Evolutionary conservation across 2,113 vertebrate genomes (phyloP).

Genomic region (Hippocampus mohnikei): DNA sequence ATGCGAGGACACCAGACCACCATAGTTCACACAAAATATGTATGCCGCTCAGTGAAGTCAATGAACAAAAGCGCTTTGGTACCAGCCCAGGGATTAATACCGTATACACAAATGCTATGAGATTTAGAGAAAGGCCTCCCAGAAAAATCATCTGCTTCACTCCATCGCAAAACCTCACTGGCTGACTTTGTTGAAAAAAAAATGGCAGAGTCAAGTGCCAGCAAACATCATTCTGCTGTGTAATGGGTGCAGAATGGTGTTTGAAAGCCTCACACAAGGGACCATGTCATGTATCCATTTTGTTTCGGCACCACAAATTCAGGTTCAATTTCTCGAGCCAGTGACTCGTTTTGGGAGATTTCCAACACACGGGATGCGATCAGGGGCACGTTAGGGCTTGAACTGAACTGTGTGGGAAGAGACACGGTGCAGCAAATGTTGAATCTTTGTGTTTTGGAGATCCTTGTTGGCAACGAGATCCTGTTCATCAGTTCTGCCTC

Average conservation of each 20-base stretch:
- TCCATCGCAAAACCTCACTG: slow-evolving; percentile 28
- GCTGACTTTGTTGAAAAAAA: slow-evolving; percentile 38
- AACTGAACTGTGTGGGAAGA: slow-evolving; percentile 8
- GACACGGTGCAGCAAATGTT: slow-evolving; percentile 12
- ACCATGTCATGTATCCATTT: slow-evolving; percentile 19
- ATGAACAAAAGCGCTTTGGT: background rate
- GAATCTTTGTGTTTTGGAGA: background rate
- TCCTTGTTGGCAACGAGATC: slow-evolving; percentile 43
- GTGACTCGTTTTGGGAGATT: slow-evolving; percentile 38
- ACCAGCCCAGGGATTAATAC: background rate
- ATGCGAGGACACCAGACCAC: too few species aligned
- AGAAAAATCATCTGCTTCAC: slow-evolving; percentile 13
- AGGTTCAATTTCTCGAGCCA: slow-evolving; percentile 57
- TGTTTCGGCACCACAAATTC: slow-evolving; percentile 17
- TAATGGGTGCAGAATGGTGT: slow-evolving; percentile 31
- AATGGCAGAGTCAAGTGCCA: slow-evolving; percentile 27
- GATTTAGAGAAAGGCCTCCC: background rate
- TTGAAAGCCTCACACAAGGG: slow-evolving; percentile 29
- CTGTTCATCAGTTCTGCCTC: slow-evolving; percentile 56
- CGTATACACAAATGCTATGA: background rate
- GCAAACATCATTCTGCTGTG: slow-evolving; percentile 38
- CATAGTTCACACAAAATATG: too few species aligned
- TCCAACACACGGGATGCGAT: slow-evolving; percentile 29
- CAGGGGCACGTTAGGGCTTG: slow-evolving; percentile 5
- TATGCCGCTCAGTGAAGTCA: too few species aligned